Evolutionary conservation across 2,797 vertebrate genomes (phyloP), one percentile per base, ranked within the genome.

Genomic region (Chaunax sp.): DNA sequence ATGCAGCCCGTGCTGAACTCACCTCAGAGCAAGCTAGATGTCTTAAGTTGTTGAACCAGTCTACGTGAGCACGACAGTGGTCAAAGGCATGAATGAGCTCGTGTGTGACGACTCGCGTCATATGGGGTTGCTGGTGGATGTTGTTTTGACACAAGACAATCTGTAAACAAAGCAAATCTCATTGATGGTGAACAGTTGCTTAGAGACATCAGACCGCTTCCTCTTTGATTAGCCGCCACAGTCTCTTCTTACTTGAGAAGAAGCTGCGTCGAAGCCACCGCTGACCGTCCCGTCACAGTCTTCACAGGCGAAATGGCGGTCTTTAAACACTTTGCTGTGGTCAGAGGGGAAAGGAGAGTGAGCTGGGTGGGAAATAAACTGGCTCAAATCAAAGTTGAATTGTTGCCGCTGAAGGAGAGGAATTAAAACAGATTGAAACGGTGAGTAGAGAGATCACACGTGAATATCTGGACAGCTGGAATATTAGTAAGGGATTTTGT

Each of bases 71-170:
- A 3, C 97, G 94, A 37, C 98, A 99, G 83, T 99, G 98, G 88
- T 99, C 98, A 43, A 97, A 99, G 0, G 97, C 96, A 4, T 99
- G 98, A 61, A 99, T 96, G 67, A 99, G 95, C 72, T 99, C 98
- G 1, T 99, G 98, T 1, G 96, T 94, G 47, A 98, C 96, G 47
- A 99, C 96, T 0, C 96, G 88, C 90, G 94, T 97, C 98, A 99
- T 99, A 16, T 97, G 96, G 4, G 94, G 88, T 89, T 99, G 97
- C 22, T 92, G 94, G 41, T 81, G 94, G 87, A 99, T 97, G 83
- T 98, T 99, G 90, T 99, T 99, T 92, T 99, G 97, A 89, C 98
- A 99, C 74, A 99, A 84, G 83, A 99, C 98, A 51, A 99, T 97
- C 98, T 99, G 85, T 0, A 78, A 83, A 46, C 1, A 19, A 33